These are phyloP conservation scores for Nomada flava DNA, from an alignment of 2,888 invertebrate species.

Conservation along the genomic window DNA sequence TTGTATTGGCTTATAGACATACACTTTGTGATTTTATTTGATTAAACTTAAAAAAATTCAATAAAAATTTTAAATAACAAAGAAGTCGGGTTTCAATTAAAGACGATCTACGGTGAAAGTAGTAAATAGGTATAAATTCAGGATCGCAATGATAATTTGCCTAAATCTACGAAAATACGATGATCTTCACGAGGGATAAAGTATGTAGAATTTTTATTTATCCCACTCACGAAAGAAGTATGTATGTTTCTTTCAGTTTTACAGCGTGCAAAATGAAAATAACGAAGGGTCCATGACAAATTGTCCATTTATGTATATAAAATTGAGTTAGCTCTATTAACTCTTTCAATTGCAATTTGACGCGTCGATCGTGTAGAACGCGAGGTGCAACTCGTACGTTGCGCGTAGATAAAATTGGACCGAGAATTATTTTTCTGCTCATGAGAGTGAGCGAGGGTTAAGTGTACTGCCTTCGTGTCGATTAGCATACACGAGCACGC, in stretches of 20 bases:
- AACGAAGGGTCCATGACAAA: neutral
- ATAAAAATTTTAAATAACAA: no score
- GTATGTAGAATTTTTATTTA: no score
- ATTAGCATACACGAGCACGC: conserved; percentile 77
- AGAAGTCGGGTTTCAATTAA: no score
- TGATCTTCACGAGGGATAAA: no score
- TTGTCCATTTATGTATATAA: neutral
- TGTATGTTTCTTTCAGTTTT: neutral
- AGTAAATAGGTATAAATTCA: no score
- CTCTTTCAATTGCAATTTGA: conserved; percentile 21
- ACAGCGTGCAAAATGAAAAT: conserved; percentile 1
- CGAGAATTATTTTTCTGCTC: conserved; percentile 61
- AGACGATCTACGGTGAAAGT: no score
- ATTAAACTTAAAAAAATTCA: neutral
- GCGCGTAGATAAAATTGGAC: conserved; percentile 27
- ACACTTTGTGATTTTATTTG: neutral
- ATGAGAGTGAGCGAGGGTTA: conserved; percentile 30
- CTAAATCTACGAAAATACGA: no score
- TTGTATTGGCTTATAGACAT: neutral
- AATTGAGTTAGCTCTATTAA: neutral
- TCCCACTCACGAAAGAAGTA: no score
- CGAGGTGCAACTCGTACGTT: conserved; percentile 2
- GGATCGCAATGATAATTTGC: no score
- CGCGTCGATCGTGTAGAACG: neutral
- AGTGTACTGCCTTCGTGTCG: conserved; percentile 40